A percentile compares a stretch with the other conserved stretches of the same genome.
phyloP scores from a whole-genome alignment of 2,888 invertebrate species.

The Deilephila elpenor region DNA sequence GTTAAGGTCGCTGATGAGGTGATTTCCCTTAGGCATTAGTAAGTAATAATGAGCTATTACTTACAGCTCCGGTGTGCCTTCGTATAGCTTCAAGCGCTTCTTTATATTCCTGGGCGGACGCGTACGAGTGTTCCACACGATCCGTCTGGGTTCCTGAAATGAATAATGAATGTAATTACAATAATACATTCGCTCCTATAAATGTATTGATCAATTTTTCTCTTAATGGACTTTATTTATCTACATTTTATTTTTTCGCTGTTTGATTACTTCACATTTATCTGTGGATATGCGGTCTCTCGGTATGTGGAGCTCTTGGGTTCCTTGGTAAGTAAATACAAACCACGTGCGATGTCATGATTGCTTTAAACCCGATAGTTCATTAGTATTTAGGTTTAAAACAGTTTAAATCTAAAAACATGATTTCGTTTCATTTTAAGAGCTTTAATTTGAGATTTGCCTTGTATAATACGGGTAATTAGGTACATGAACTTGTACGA shows the following conservation, averaged over 20 bases:
- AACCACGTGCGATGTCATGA: no score
- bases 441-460: not conserved
- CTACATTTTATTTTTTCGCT: not conserved
- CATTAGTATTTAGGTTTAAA: not conserved
- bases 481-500: not conserved
- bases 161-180: constrained; percentile 39
- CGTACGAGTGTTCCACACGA: constrained; percentile 66
- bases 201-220: constrained; percentile 30
- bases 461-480: not conserved
- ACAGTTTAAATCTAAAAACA: not conserved
- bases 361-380: not conserved
- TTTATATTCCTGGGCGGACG: constrained; percentile 77
- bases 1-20: not conserved
- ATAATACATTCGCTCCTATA: constrained; percentile 17
- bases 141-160: constrained; percentile 72
- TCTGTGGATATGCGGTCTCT: not conserved
- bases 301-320: not conserved
- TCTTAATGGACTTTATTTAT: not conserved
- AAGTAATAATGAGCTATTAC: constrained; percentile 42
- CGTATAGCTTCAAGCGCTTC: constrained; percentile 75
- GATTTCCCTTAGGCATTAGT: not conserved
- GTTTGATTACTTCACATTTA: not conserved
- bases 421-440: not conserved
- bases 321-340: not conserved
- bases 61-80: constrained; percentile 75